Conservation (phyloP, 2,113 vertebrate species). For the Promerops cafer region DNA sequence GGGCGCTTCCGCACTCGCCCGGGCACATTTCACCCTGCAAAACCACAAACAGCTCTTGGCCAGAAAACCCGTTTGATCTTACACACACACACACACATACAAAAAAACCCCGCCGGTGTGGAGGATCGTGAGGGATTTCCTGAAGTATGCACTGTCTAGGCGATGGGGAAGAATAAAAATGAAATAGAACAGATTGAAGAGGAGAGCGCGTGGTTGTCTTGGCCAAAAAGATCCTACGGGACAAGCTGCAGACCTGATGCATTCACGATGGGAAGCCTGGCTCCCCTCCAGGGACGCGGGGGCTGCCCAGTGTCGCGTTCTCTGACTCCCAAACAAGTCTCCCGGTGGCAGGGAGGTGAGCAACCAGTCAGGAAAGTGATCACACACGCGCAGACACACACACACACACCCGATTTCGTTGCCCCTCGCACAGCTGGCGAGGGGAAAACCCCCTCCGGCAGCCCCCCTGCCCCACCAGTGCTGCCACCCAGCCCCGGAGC, state of each 20-base stretch:
- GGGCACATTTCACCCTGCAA: slow-evolving; percentile 57
- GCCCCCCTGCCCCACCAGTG: not conserved
- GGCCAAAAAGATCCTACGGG: not conserved
- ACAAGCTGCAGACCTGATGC: slow-evolving; percentile 12
- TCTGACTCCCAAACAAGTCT: not conserved
- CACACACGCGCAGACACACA: not conserved
- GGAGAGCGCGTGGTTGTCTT: not conserved
- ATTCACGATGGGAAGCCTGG: not conserved
- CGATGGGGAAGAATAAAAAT: not conserved
- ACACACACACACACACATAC: not conserved
- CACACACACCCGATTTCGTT: not conserved
- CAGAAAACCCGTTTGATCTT: slow-evolving; percentile 66
- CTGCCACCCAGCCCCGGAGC: not conserved
- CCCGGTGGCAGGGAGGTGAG: not conserved
- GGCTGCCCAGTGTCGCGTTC: not conserved
- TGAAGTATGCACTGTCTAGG: not conserved
- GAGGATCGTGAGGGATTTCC: not conserved
- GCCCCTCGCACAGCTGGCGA: not conserved
- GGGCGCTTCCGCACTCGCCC: slow-evolving; percentile 56
- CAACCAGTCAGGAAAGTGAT: not conserved
- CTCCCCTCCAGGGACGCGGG: slow-evolving; percentile 27
- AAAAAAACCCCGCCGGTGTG: not conserved
- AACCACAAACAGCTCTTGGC: slow-evolving; percentile 50
- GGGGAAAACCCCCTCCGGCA: not conserved
- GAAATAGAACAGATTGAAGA: not conserved